Evolutionary conservation across 2,888 invertebrate genomes (phyloP), one percentile per base, ranked within the genome.

Genomic region (Eledona agricola): DNA sequence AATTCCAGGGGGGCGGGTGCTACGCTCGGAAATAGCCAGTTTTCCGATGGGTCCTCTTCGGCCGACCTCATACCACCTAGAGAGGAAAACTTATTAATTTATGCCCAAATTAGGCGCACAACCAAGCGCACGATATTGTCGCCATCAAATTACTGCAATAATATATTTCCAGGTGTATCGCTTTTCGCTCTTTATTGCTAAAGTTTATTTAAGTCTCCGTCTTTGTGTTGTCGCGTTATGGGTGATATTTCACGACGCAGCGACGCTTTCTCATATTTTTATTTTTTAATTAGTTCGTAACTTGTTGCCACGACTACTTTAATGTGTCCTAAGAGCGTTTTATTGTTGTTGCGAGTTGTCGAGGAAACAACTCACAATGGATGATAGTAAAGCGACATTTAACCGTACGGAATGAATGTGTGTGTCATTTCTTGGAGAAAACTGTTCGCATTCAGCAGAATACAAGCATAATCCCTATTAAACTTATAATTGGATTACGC

Each of bases 21-120:
- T 9, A 70, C 70, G 61, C 72, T 73, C 7, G 73, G 73, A 54
- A 69, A 71, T 28, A 72, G 54, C 72, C 71, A 73, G 60, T 73
- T 71, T 51, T 72, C 72, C 6, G 69, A 63, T 20, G 66, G 68
- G 49, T 72, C 70, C 49, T 68, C 69, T 57, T 69, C 59, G 51
- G 57, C 15, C 9, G 28, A 12, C 17, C 25, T 15, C 10, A 45
- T 16, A 2, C 51, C 57, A 49, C 58, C 65, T 65, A 55, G n/a
- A 55, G 57, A 49, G 42, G 37, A 42, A 54, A 25, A 10, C 11
- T 25, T 10, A 25, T 25, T 25, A 9, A 25, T 25, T 25, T 9
- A 11, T 9, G 25, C 10, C 7, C 10, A 10, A 25, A 25, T 25
- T n/a, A 11, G 25, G 25, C 25, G 7, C 25, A 51, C 42, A 50